Evolutionary conservation across 2,797 vertebrate species (phyloP), one percentile per base, ranked within the genome.

Genomic region (Cirrhinus mrigala): DNA sequence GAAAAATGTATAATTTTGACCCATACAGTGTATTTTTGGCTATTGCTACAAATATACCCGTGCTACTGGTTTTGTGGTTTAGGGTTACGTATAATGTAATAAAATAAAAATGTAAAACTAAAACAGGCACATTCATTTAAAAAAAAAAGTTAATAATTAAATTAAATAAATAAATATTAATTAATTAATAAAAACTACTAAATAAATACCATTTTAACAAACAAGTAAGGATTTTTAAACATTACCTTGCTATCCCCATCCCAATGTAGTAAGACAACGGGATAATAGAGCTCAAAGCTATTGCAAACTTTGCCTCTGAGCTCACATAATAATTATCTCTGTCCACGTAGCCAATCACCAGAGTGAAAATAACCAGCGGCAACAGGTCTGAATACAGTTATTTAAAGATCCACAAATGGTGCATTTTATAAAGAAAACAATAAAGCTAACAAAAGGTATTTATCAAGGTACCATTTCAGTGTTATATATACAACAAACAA

Each of bases 211-310:
- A 16, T 20, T 33, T 37, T 22, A 14, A 64, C 14, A 16, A 48
- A 16, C 12, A 50, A 76, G 20, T 33, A 16, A 37, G 6, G 5
- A 56, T 40, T 33, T 77, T 64, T 54, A 22, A 56, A 33, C 3
- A 20, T 91, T 92, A 97, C 97, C 97, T 98, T 88, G 97, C 97
- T 0, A 98, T 98, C 22, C 97, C 97, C 97, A 98, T 97, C 60
- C 97, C 97, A 0, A 97, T 98, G 89, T 95, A 97, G 90, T 98
- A 97, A 33, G 97, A 98, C 0, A 98, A 92, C 0, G 96, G 97
- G 85, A 97, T 96, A 87, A 98, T 97, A 87, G 97, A 97, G 62
- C 91, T 89, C 83, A 98, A 88, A 22, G 97, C 96, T n/a, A 92
- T 76, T 1, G 93, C 91, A 90, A 98, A 98, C 91, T 96, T 97